phyloP scores from a whole-genome alignment of 1,140 invertebrate species.

The Cydia fagiglandana region DNA sequence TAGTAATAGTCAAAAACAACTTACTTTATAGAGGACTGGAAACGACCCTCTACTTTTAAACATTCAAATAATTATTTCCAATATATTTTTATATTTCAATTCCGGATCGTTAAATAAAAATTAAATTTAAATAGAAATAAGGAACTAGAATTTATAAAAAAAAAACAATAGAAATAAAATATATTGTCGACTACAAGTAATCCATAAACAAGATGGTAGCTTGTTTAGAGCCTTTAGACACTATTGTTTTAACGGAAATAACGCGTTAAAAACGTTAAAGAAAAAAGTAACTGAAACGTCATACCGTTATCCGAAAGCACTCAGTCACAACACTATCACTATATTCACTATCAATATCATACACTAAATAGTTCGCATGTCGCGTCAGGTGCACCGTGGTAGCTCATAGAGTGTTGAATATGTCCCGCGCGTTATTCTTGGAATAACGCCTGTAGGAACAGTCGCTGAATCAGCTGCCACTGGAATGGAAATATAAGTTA shows the following conservation, averaged over 20 bases:
- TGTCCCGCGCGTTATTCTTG: conserved; percentile 73
- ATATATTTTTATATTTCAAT: not conserved
- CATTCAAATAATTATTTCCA: not conserved
- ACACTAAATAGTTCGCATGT: not conserved
- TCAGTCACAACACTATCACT: conserved; percentile 23
- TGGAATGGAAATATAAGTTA: conserved; percentile 46
- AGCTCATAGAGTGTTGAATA: conserved; percentile 71
- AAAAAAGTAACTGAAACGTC: not conserved
- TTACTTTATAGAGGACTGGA: not conserved
- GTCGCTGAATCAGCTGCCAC: conserved; percentile 78
- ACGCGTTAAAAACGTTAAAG: not conserved
- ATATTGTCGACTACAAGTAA: no score
- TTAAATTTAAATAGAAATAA: no score
- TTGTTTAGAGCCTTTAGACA: not conserved
- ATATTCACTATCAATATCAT: conserved; percentile 2
- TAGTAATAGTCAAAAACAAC: not conserved
- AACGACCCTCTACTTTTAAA: not conserved
- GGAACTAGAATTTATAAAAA: not conserved
- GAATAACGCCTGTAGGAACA: conserved; percentile 75
- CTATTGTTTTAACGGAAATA: no score
- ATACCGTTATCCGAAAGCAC: conserved; percentile 1
- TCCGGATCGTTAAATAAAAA: not conserved
- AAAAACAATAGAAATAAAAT: no score
- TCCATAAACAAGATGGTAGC: not conserved
- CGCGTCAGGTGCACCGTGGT: conserved; percentile 37